These are phyloP conservation scores for Neolamprologus fasciatus DNA, from an alignment of 2,113 vertebrate genomes.

Conservation along the genomic window DNA sequence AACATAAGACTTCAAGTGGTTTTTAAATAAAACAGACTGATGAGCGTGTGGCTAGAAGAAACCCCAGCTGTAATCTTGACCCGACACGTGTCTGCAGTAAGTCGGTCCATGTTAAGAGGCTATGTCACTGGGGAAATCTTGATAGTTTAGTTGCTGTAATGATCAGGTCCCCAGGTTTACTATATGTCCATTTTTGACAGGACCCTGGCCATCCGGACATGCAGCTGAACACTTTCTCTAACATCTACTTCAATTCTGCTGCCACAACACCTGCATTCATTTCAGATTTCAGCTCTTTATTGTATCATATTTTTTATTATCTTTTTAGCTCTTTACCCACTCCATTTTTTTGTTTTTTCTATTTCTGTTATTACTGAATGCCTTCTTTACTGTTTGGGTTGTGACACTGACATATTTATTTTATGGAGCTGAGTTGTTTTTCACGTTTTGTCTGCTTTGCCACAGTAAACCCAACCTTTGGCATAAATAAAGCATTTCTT, in stretches of 20 bases:
- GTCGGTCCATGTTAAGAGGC: background rate
- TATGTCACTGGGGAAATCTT: background rate
- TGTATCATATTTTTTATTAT: background rate
- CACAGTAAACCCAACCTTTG: background rate
- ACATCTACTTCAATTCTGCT: background rate
- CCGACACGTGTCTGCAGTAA: background rate
- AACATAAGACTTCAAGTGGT: background rate
- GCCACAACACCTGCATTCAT: background rate
- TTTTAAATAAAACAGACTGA: background rate
- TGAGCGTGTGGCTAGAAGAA: background rate
- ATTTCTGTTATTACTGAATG: background rate
- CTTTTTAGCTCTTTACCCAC: background rate
- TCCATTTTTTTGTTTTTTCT: background rate
- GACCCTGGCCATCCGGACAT: fast-evolving
- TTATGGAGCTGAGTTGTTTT: fast-evolving
- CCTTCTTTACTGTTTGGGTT: background rate
- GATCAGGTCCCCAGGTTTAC: background rate
- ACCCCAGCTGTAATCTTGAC: background rate
- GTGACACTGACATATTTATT: background rate
- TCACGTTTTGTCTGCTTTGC: background rate
- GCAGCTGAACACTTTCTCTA: background rate
- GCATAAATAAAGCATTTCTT: background rate
- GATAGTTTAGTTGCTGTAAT: background rate
- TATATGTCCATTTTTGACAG: background rate
- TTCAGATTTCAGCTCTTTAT: background rate